Evolutionary conservation across 1,140 invertebrate species (phyloP), one percentile per base, ranked within the genome.

Genomic region (Orius laevigatus): DNA sequence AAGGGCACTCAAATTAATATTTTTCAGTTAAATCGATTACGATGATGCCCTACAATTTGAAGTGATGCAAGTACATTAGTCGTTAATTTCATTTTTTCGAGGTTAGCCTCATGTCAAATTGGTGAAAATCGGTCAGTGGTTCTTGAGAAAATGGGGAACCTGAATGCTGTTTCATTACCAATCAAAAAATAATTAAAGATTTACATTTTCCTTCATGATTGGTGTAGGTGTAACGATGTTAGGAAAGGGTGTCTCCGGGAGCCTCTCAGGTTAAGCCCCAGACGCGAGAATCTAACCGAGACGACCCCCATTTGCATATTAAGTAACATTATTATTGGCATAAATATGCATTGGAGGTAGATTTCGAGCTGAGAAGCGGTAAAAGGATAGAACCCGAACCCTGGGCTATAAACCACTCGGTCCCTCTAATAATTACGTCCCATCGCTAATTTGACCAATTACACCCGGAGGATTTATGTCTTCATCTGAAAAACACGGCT

Each of bases 281-380:
- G 15, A 15, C 14, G 5, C 14, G 14, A 19, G 40, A 32, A 45
- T 45, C 43, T 45, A 45, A 45, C 43, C 19, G 25, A 45, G 19
- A 19, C 43, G 43, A 45, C 43, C 43, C 25, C 43, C 43, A 45
- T 45, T 45, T 45, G 32, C 43, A 45, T 45, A 45, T 45, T 45
- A 32, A 45, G 43, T 32, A 32, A 45, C 43, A 32, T 19, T 31
- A 45, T 45, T 45, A 45, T 45, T 45, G 43, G 43, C 43, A 45
- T 45, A 45, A 45, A 45, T 45, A 45, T 45, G 43, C 43, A 45
- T 45, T 45, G 43, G 43, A 32, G 25, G 43, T 25, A n/a, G 43
- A n/a, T n/a, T n/a, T n/a, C n/a, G n/a, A n/a, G n/a, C n/a, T n/a
- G n/a, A n/a, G n/a, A 12, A 45, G 14, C 5, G 10, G 40, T 45